Conservation (phyloP, 1,140 invertebrate species). For the Trichonephila clavata region DNA sequence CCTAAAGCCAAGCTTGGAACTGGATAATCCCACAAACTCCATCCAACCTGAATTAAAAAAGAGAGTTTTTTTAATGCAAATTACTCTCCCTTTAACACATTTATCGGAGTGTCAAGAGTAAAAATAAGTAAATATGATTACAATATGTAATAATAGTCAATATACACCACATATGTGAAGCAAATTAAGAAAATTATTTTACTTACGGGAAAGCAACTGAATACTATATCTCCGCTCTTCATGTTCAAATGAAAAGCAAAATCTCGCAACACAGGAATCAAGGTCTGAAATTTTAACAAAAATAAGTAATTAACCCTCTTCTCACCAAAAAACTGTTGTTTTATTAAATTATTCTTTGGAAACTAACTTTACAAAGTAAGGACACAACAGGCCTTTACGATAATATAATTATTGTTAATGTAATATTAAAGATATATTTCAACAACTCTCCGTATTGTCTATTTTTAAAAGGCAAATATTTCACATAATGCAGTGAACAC, state of each 20-base stretch:
- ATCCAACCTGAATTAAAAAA: slow-evolving; percentile 36
- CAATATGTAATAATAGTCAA: too few species aligned
- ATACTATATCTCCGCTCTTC: slow-evolving; percentile 40
- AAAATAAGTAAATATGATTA: too few species aligned
- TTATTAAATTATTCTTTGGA: too few species aligned
- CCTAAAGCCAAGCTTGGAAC: slow-evolving; percentile 47
- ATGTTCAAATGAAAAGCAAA: slow-evolving; percentile 68
- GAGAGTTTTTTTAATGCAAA: too few species aligned
- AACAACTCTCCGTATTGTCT: not conserved
- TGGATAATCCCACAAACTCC: slow-evolving; percentile 63
- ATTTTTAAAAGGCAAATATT: not conserved
- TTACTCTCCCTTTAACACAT: too few species aligned
- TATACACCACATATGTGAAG: too few species aligned
- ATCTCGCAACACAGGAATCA: slow-evolving; percentile 49
- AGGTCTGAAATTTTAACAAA: slow-evolving; percentile 31
- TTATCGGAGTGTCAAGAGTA: too few species aligned
- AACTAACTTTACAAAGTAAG: too few species aligned
- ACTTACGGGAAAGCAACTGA: slow-evolving; percentile 62
- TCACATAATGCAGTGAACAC: not conserved
- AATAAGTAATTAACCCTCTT: too few species aligned
- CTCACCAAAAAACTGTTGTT: too few species aligned
- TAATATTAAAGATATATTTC: too few species aligned
- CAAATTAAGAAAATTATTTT: not conserved
- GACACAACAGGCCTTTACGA: not conserved
- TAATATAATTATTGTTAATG: not conserved